These are phyloP conservation scores for Lepisosteus oculatus DNA, from an alignment of 2,113 vertebrate species.

Conservation along the genomic window DNA sequence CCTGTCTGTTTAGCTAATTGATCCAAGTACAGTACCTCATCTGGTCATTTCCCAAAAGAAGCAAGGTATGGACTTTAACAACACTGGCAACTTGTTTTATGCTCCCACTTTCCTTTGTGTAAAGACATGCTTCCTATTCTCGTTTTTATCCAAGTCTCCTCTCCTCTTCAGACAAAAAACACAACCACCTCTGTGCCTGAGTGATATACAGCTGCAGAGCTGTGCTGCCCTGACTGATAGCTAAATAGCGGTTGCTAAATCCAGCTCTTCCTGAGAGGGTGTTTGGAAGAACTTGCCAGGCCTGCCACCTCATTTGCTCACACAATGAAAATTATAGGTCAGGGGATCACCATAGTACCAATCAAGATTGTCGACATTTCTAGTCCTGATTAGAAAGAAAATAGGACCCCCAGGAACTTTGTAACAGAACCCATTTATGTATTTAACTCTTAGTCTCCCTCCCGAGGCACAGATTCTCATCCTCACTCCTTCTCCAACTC, in stretches of 20 bases:
- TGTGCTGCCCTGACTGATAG: constrained; percentile 1
- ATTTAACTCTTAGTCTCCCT: no score
- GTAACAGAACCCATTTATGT: not conserved
- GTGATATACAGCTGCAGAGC: constrained; percentile 3
- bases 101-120: no score
- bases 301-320: constrained; percentile 15
- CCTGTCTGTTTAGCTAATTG: no score
- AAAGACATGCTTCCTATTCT: no score
- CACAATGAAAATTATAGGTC: constrained; percentile 24
- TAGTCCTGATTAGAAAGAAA: constrained; percentile 13
- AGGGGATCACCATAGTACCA: not conserved
- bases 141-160: not conserved
- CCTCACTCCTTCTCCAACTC: not conserved
- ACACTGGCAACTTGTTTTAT: no score
- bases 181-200: no score
- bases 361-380: not conserved
- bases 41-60: no score
- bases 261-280: constrained; percentile 15
- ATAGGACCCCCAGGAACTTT: not conserved
- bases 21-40: no score
- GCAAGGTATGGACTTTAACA: no score
- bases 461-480: no score
- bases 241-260: constrained; percentile 18
- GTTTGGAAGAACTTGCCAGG: not conserved
- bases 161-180: no score